Evolutionary conservation across 2,797 vertebrate species (phyloP).

Genomic region (Novumbra hubbsi): DNA sequence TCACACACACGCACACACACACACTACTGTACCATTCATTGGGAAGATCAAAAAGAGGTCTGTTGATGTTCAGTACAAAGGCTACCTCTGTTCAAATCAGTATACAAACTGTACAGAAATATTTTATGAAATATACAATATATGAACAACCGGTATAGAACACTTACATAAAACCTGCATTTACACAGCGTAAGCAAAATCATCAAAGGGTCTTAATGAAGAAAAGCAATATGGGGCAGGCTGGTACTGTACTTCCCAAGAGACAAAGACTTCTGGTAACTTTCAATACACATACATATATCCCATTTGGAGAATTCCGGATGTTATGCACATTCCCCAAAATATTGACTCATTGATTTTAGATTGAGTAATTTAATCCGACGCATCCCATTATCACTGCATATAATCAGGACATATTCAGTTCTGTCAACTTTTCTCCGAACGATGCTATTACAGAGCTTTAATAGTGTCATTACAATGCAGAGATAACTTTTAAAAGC

Average conservation of each 20-base stretch:
- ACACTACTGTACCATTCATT: slow-evolving; percentile 77
- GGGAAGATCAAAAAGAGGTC: slow-evolving; percentile 64
- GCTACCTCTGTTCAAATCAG: too few species aligned
- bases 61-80: slow-evolving; percentile 21
- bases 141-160: neutral
- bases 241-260: too few species aligned
- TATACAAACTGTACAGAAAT: neutral
- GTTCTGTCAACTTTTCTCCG: neutral
- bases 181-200: too few species aligned
- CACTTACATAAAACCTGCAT: too few species aligned
- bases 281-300: too few species aligned
- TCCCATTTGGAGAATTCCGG: neutral
- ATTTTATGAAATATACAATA: too few species aligned
- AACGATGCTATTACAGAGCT: neutral
- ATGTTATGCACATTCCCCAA: neutral
- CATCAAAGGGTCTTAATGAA: too few species aligned
- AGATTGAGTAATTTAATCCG: neutral
- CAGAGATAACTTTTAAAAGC: neutral
- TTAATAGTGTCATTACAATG: neutral
- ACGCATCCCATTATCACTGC: neutral
- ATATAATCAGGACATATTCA: neutral
- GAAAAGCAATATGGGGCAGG: too few species aligned
- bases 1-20: neutral
- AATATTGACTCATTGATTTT: neutral
- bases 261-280: too few species aligned